Conservation (phyloP, 2,113 vertebrate species). For the Procavia capensis region DNA sequence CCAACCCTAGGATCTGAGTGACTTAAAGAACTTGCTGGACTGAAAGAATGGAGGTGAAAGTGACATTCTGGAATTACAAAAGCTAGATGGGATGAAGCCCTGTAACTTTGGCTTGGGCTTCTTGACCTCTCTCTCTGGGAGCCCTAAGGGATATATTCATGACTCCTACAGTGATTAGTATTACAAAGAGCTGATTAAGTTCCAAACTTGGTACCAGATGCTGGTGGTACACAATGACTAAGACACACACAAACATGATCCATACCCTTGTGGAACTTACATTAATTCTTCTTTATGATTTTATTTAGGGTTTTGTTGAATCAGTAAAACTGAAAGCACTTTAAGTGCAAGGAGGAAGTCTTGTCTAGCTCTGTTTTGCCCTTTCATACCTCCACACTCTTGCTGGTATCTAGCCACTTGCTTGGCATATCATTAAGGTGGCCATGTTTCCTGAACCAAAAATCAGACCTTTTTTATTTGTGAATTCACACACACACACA, state of each 20-base stretch:
- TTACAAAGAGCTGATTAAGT: background rate
- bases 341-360: background rate
- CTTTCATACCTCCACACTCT: background rate
- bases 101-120: background rate
- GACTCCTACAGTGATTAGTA: background rate
- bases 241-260: background rate
- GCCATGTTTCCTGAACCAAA: background rate
- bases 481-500: constrained; percentile 16
- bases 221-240: background rate
- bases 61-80: background rate
- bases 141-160: background rate
- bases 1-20: background rate
- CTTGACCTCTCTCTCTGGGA: background rate
- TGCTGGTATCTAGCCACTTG: background rate
- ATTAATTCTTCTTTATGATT: background rate
- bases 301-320: background rate
- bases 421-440: background rate
- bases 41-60: background rate
- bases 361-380: background rate
- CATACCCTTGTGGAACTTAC: background rate
- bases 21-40: background rate
- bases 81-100: background rate
- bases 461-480: background rate
- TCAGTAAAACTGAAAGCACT: background rate
- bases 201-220: background rate